Evolutionary conservation across 1,140 invertebrate species (phyloP), one percentile per base, ranked within the genome.

Genomic region (Hypsibius dujardini): DNA sequence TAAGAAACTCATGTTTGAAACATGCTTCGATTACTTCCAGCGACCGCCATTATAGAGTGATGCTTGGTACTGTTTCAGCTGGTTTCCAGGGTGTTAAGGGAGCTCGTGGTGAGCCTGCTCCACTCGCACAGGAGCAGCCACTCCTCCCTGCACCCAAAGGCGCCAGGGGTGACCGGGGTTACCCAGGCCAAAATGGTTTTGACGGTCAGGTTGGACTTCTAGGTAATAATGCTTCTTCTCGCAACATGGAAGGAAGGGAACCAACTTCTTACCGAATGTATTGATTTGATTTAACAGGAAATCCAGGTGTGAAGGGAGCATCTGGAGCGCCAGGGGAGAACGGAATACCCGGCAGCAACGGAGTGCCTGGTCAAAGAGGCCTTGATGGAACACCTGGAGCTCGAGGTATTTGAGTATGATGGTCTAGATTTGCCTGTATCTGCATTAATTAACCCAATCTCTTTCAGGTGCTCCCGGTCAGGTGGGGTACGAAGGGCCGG

Each of bases 291-390:
- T 45, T 74, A 14, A 72, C 71, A 12, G 77, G 76, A 56, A 72
- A 73, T 2, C 75, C 75, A 46, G 77, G 77, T 50, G 15, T 74
- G 2, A 74, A 72, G 47, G 78, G 78, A 70, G 72, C 72, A 7
- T 71, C 73, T 1, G 77, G 77, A 62, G 69, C 71, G 45, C 71
- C 74, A 56, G 78, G 78, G 59, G 71, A 71, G 40, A 42, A 70
- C 60, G 79, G 79, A 15, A 69, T 72, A 47, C 47, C 74, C 70
- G 79, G 79, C 45, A 59, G 71, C 7, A 73, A 71, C 46, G 81
- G 80, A 12, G 70, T 72, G 14, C 59, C 72, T 3, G 80, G 79
- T 47, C 60, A 69, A 59, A 71, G 75, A 50, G 76, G 79, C 28
- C 56, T 71, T 45, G 73, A 70, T 47, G 76, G 76, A 56, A 46